Evolutionary conservation across 92 coral and sea anemone species (phyloP), one percentile per base, ranked within the genome.

Genomic region (Zoanthus gigantus): DNA sequence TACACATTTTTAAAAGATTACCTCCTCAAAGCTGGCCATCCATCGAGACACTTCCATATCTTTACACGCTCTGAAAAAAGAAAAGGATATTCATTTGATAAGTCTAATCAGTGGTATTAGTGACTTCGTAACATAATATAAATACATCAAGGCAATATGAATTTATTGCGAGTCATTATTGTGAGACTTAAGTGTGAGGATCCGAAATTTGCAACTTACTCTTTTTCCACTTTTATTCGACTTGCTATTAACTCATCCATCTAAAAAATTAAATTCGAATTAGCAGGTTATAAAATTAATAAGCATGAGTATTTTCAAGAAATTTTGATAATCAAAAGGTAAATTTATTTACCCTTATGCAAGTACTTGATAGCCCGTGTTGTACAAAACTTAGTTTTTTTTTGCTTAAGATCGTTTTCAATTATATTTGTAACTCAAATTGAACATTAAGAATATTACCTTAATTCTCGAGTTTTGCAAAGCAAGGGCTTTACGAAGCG

Each of bases 391-490:
- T 47, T 4, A 1, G 56, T 50, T 50, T 50, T 50, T 16, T n/a
- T 63, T n/a, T 28, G 2, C 10, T 1, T 63, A 63, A 63, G 5
- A 63, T 63, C 2, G 30, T 50, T 63, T 63, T 63, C 46, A 29
- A 30, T 69, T 32, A 76, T 29, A n/a, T 3, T 57, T 31, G 28
- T 54, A 76, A 74, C 60, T 18, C 17, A 6, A 48, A n/a, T 75
- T 28, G 2, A 75, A 7, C 44, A 3, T 48, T 4, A 1, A 63
- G 10, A 30, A 11, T 66, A 90, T 90, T 84, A 94, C 97, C 94
- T 94, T 90, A 81, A 92, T 94, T 71, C 97, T 58, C 13, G 91
- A 73, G 69, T 84, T 75, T 83, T 94, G 97, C 44, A 82, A 71
- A 4, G 86, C 88, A 48, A 94, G 91, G 0, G 94, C 83, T 58